Evolutionary conservation across 2,888 invertebrate species (phyloP).

Genomic region (Eucera pruinosa): DNA sequence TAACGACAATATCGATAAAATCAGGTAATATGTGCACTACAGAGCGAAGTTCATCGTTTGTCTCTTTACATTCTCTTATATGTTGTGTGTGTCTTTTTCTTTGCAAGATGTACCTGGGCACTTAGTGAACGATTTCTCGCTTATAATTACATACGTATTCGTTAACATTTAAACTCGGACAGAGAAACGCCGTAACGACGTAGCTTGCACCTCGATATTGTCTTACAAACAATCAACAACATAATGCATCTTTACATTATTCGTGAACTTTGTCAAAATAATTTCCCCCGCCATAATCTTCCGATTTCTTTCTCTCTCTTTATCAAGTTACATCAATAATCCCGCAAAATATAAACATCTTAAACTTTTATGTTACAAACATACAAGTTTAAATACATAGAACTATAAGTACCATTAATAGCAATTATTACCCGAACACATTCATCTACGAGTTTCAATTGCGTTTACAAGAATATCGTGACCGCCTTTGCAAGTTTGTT

Average conservation of each 20-base stretch:
- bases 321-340: constrained; percentile 14
- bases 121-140: constrained; percentile 47
- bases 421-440: constrained; percentile 31
- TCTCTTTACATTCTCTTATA: constrained; percentile 27
- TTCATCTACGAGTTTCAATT: constrained; percentile 2
- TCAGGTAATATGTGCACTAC: constrained; percentile 71
- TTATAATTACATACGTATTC: constrained; percentile 7
- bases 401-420: constrained; percentile 19
- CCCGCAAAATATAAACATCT: constrained; percentile 11
- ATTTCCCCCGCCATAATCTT: constrained; percentile 10
- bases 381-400: constrained; percentile 25
- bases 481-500: neutral
- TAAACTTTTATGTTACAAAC: constrained; percentile 28
- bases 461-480: neutral
- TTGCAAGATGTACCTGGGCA: constrained; percentile 50
- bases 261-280: constrained; percentile 51
- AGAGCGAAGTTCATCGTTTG: constrained; percentile 42
- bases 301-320: neutral
- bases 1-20: constrained; percentile 71
- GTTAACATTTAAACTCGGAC: constrained; percentile 2
- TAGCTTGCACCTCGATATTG: neutral
- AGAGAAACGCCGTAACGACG: neutral
- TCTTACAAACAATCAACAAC: constrained; percentile 17
- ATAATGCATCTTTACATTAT: constrained; percentile 2
- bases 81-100: constrained; percentile 4